A percentile compares a stretch with the other conserved stretches of the same genome.
Conservation (phyloP, 2,888 invertebrate species). For the Tipula lateralis region DNA sequence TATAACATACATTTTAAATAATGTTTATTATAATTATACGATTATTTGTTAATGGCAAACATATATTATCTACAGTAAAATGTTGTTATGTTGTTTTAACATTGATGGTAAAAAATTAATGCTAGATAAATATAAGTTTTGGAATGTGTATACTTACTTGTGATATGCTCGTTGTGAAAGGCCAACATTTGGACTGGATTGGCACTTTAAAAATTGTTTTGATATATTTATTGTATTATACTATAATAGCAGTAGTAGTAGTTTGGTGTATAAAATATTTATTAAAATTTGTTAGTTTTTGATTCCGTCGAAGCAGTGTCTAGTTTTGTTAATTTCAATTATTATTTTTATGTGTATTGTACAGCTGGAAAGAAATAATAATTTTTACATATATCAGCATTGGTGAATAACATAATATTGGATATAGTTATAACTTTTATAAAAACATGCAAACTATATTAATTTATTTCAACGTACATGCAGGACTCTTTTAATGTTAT, state of each 20-base stretch:
- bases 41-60: neutral
- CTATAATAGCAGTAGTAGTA: neutral
- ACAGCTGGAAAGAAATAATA: neutral
- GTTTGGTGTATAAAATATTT: neutral
- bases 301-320: neutral
- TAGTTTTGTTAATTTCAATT: neutral
- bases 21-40: neutral
- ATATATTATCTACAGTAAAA: too few relatives aligned
- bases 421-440: too few relatives aligned
- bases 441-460: neutral
- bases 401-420: neutral
- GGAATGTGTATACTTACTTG: slow-evolving; percentile 47
- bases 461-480: neutral
- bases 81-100: neutral
- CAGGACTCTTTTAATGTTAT: too few relatives aligned
- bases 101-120: neutral
- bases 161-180: slow-evolving; percentile 50
- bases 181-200: slow-evolving; percentile 45
- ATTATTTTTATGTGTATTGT: neutral
- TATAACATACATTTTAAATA: neutral
- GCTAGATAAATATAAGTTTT: slow-evolving; percentile 33
- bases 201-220: neutral
- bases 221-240: neutral
- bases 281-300: neutral
- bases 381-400: neutral